Evolutionary conservation across 2,888 invertebrate species (phyloP).

Genomic region (Dicyrtomina minuta): DNA sequence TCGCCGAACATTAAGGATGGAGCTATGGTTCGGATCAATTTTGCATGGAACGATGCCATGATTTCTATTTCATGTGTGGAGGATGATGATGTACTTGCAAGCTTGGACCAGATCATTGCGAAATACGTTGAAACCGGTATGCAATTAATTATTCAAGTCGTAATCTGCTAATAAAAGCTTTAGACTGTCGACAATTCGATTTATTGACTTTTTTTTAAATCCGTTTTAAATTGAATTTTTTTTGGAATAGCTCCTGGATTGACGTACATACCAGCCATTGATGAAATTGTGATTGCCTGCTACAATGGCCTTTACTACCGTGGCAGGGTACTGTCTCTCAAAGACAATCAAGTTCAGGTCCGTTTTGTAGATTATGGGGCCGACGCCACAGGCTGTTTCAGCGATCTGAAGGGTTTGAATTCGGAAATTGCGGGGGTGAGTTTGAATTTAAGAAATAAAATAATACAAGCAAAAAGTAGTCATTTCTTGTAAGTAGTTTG

Average conservation of each 20-base stretch:
- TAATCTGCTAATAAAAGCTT: background rate
- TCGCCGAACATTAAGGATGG: background rate
- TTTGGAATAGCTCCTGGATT: background rate
- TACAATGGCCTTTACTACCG: slow-evolving; percentile 3
- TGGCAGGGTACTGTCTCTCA: background rate
- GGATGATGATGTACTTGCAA: background rate
- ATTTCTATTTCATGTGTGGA: background rate
- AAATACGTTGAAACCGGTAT: background rate
- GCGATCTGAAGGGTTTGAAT: background rate
- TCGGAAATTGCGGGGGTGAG: background rate
- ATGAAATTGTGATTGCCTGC: slow-evolving; percentile 3
- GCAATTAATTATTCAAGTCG: background rate
- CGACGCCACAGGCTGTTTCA: too few species aligned
- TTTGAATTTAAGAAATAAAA: too few species aligned
- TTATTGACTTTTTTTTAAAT: too few species aligned
- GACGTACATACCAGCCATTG: background rate
- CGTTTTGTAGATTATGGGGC: slow-evolving; percentile 8
- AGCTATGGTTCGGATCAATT: background rate
- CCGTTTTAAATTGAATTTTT: too few species aligned
- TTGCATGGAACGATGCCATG: background rate
- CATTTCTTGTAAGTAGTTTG: too few species aligned
- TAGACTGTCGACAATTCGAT: too few species aligned
- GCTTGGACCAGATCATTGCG: background rate
- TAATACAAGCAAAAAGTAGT: too few species aligned
- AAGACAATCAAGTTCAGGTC: background rate